A percentile compares a stretch with the other conserved stretches of the same genome.
Conservation (phyloP, 2,113 vertebrate species). For the Nothocercus julius region DNA sequence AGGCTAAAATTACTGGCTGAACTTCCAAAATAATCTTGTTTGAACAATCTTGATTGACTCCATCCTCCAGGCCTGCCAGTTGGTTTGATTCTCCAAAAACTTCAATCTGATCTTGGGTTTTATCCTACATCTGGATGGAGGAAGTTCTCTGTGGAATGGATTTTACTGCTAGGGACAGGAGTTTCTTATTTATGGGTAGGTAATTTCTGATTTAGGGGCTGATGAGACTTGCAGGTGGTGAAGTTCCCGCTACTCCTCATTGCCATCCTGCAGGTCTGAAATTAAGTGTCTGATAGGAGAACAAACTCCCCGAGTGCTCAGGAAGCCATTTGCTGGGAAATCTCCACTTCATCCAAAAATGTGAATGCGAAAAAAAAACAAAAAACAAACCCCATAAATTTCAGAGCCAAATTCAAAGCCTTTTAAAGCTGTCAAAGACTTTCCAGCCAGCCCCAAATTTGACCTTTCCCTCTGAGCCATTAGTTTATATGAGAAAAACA, state of each 20-base stretch:
- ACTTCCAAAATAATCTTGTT: slow-evolving; percentile 8
- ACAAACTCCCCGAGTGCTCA: not conserved
- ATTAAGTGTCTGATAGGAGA: not conserved
- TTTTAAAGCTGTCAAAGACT: not conserved
- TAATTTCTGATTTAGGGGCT: accelerated
- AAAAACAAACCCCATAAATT: not conserved
- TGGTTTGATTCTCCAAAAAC: not conserved
- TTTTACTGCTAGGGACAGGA: not conserved
- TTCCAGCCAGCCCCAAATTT: not conserved
- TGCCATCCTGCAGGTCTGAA: not conserved
- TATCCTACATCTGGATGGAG: accelerated
- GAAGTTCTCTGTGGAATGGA: not conserved
- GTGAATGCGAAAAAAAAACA: not conserved
- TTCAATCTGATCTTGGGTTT: not conserved
- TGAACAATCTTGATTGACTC: not conserved
- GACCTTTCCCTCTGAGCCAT: not conserved
- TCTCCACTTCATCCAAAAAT: not conserved
- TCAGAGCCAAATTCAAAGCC: accelerated
- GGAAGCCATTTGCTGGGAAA: not conserved
- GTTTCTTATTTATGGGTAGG: accelerated
- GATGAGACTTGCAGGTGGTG: accelerated
- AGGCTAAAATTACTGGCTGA: not conserved
- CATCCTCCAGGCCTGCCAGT: not conserved
- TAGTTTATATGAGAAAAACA: not conserved
- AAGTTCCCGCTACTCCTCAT: too few relatives aligned